phyloP scores from a whole-genome alignment of 2,797 vertebrate genomes.

The Sebastes vulpes region DNA sequence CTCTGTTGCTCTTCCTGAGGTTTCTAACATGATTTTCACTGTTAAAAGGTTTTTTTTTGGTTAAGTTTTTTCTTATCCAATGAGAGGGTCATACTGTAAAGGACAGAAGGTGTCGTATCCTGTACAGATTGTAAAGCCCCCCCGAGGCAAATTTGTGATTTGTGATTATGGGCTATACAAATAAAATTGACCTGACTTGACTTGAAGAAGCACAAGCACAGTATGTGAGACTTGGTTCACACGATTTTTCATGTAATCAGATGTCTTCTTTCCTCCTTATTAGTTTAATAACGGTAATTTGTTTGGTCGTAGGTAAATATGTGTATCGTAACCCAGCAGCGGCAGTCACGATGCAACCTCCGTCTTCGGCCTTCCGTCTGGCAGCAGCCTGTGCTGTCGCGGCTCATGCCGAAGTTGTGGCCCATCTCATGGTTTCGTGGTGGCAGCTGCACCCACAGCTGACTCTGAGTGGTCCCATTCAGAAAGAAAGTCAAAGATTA shows the following conservation, averaged over 20 bases:
- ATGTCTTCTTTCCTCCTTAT: background rate
- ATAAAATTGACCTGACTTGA: no score
- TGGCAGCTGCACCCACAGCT: constrained; percentile 93
- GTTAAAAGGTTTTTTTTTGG: no score
- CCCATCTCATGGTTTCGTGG: constrained; percentile 97
- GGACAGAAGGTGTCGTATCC: no score
- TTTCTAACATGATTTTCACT: no score
- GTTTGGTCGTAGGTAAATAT: background rate
- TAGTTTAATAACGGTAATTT: background rate
- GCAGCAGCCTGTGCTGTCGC: constrained; percentile 92
- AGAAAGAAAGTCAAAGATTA: background rate
- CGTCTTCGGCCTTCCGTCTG: constrained; percentile 87
- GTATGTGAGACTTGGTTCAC: background rate
- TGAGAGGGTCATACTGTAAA: no score
- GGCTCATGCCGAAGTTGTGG: constrained; percentile 99
- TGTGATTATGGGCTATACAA: no score
- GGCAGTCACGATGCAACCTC: constrained; percentile 98
- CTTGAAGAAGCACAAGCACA: background rate
- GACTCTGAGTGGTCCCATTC: constrained; percentile 92
- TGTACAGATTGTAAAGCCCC: no score
- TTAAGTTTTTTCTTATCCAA: no score
- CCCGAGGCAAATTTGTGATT: no score
- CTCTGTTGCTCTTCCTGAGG: no score
- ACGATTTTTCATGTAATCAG: background rate
- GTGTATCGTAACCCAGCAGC: constrained; percentile 91